A percentile compares a stretch with the other conserved stretches of the same genome.
These are phyloP conservation scores for Brachionus paranguensis DNA, from an alignment of 1,140 invertebrate species.

Conservation along the genomic window DNA sequence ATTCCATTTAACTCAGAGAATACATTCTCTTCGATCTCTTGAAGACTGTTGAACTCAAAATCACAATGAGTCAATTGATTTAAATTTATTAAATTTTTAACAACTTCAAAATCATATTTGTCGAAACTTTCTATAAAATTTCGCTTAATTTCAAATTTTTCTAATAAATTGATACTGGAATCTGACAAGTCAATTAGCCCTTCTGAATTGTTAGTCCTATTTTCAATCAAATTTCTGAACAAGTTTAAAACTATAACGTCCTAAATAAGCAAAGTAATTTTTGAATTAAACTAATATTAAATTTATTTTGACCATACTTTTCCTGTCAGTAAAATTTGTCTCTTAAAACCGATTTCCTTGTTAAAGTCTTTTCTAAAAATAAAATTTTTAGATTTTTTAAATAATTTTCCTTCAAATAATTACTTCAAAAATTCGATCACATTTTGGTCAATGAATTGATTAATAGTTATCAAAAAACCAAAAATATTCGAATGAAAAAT, in stretches of 20 bases:
- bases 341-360: neutral
- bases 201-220: neutral
- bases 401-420: neutral
- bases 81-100: neutral
- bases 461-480: neutral
- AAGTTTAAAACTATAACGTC: neutral
- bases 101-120: neutral
- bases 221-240: neutral
- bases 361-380: neutral
- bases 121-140: neutral
- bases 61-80: neutral
- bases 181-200: neutral
- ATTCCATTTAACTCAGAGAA: neutral
- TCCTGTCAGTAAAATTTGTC: neutral
- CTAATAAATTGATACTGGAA: neutral
- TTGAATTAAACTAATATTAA: neutral
- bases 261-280: neutral
- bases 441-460: neutral
- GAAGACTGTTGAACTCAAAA: neutral
- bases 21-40: neutral
- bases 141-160: neutral
- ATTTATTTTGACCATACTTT: neutral
- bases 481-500: neutral
- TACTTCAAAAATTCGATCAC: neutral
- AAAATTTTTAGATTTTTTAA: neutral